Base-by-base conservation (phyloP, 2,113 vertebrate genomes). In the Odocoileus virginianus region DNA sequence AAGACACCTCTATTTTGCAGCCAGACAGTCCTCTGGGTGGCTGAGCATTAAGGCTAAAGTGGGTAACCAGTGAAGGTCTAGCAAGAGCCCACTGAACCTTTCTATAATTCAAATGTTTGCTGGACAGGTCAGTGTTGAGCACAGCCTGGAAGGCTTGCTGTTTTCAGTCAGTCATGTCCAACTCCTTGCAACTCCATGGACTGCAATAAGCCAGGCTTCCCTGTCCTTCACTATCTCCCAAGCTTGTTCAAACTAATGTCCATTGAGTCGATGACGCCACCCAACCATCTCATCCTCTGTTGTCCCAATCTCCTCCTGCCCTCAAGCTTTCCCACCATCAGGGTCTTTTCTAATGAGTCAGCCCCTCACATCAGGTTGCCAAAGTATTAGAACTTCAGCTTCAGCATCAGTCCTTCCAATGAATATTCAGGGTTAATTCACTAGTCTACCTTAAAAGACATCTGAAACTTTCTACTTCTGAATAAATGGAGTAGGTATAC, bases 1-100 rank as follows among this genome's bases (percentile, higher is more conserved):
- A 14, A 78, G 9, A 0, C 16, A 79, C 9, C 13, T 0, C 1
- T 55, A 3, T 83, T 12, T 27, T 3, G 25, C 40, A 67, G 15
- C 4, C 15, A 50, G 43, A 83, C 2, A 15, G 0, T 23, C 27
- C 19, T 52, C 36, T 40, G 1, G 25, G 40, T 25, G 12, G 11
- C 14, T 91, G 6, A 40, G 3, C 2, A 7, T 25, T 81, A 57
- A 45, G 25, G 45, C 27, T 58, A 36, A 57, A 57, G 13, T 82
- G 76, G 15, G 30, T 17, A 27, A 23, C 16, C 19, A 88, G 25
- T 71, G 45, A 16, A 2, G 58, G 33, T 28, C 43, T 36, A 3
- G 8, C 23, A 25, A 76, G 17, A 89, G 2, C 21, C 13, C 13
- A 12, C n/a, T 71, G 45, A 89, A 54, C 15, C 47, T 90, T 6